Evolutionary conservation across 2,113 vertebrate species (phyloP), one percentile per base, ranked within the genome.

Genomic region (Phocoena phocoena): DNA sequence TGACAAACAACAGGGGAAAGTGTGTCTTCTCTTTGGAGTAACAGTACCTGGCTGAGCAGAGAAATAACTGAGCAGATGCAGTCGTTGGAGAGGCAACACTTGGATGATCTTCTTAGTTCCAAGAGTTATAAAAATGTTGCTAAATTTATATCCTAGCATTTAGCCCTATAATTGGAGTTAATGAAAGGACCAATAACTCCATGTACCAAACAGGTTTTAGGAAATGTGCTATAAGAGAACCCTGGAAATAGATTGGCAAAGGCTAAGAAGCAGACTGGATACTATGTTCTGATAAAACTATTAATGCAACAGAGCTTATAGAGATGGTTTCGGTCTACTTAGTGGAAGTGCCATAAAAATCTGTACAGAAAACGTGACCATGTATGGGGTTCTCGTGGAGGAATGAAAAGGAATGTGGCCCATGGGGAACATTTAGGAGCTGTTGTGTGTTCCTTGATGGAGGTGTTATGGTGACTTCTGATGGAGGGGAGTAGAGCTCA

Each of bases 61-160:
- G 68, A 55, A 88, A 81, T 28, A 41, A 84, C 3, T 53, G 92
- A 77, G 77, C 90, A 81, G 76, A 76, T 36, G 47, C 28, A 38
- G 31, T 82, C 31, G 12, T 2, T 60, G 73, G 53, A 86, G 58
- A 92, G 91, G 70, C 83, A 65, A 31, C 23, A 77, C 33, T 47
- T 26, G 17, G 31, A 53, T 68, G 73, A n/a, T 93, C 53, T 31
- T 93, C 62, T 38, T 60, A 73, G 93, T 84, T 89, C 84, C 33
- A 71, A 80, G 92, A 90, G 87, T 63, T 53, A 84, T 60, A 33
- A 82, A 87, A 79, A 80, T 25, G 50, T 47, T 26, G 36, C 83
- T 93, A 84, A 96, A 80, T 76, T 97, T 26, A 88, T 26, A 86
- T 14, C 28, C 36, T n/a, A 55, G 83, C 73, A 14, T 58, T 91